Conservation (phyloP, 2,797 vertebrate species). For the Sardinella longiceps region DNA sequence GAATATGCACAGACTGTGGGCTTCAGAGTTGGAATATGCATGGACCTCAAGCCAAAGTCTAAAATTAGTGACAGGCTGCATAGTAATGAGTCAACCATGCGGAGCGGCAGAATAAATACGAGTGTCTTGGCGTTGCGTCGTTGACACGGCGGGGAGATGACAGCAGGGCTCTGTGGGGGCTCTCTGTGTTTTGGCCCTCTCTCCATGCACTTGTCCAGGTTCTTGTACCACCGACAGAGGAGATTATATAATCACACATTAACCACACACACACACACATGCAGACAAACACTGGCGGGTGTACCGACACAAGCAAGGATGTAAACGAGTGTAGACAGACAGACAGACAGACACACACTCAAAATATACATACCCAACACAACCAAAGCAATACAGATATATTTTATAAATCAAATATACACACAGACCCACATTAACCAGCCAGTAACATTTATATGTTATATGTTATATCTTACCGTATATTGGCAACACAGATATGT, state of each 20-base stretch:
- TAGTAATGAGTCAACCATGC: conserved; percentile 1
- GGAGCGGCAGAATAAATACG: conserved; percentile 11
- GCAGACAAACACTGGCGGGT: background rate
- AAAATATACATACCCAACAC: background rate
- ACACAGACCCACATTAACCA: too few species aligned
- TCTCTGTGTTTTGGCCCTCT: conserved; percentile 7
- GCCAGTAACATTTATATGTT: too few species aligned
- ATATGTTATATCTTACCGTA: too few species aligned
- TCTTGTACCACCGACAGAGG: conserved; percentile 8
- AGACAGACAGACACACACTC: background rate
- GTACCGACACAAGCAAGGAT: background rate
- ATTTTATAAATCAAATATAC: background rate
- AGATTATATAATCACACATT: conserved; percentile 20
- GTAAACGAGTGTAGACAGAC: background rate
- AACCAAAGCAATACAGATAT: background rate
- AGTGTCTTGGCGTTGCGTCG: background rate
- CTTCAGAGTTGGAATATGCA: background rate
- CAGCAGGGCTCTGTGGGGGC: conserved; percentile 7
- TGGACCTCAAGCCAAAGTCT: background rate
- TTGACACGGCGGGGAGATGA: background rate
- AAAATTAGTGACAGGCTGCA: conserved; percentile 19
- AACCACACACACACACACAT: background rate
- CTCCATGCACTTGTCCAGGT: conserved; percentile 7
- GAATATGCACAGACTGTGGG: background rate
- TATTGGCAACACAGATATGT: background rate